Evolutionary conservation across 2,888 invertebrate species (phyloP).

Genomic region (Cerastis rubricosa): DNA sequence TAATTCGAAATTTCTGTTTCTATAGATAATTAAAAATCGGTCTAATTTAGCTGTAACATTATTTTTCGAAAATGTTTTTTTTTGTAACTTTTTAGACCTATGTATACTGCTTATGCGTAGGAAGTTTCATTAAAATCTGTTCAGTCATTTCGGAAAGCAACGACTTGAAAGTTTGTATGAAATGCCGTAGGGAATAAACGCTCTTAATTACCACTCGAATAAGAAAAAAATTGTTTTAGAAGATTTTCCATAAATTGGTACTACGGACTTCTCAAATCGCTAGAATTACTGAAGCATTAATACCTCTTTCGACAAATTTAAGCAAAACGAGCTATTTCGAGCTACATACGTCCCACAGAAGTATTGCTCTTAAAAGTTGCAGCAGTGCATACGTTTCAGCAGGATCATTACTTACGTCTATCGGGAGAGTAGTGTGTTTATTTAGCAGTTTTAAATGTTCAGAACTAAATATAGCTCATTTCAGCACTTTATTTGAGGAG

Average conservation of each 20-base stretch:
- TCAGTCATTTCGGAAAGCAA: too few species aligned
- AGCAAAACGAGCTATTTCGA: slow-evolving; percentile 9
- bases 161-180: too few species aligned
- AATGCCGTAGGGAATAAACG: too few species aligned
- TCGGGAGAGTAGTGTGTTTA: slow-evolving; percentile 16
- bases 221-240: background rate
- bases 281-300: background rate
- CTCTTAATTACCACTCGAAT: background rate
- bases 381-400: slow-evolving; percentile 43
- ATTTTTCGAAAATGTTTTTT: too few species aligned
- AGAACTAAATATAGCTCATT: slow-evolving; percentile 3
- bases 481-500: background rate
- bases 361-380: slow-evolving; percentile 43
- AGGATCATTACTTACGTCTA: slow-evolving; percentile 46
- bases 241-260: background rate
- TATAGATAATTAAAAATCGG: too few species aligned
- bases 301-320: slow-evolving; percentile 13
- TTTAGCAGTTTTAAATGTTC: slow-evolving; percentile 15
- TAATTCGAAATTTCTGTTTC: too few species aligned
- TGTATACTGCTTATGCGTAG: too few species aligned
- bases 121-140: too few species aligned
- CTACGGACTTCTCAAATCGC: background rate
- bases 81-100: too few species aligned
- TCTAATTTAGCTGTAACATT: too few species aligned
- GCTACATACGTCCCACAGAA: slow-evolving; percentile 6